Base-by-base conservation (phyloP, 2,888 invertebrate genomes). In the Gari tellinella region DNA sequence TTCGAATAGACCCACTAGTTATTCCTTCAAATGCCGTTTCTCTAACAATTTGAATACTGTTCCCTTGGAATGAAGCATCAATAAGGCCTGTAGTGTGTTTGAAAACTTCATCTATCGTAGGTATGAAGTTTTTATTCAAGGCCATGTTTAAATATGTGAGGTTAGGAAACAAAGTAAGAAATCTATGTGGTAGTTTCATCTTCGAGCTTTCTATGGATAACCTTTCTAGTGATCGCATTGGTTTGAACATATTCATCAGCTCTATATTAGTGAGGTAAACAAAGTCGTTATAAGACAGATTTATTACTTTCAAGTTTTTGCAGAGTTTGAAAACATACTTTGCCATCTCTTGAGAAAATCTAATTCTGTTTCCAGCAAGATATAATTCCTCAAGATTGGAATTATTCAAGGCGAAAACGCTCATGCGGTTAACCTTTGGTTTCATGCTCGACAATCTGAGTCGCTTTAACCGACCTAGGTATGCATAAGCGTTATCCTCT, bases 271-370 rank as follows among this genome's bases (percentile, higher is more conserved):
- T 26, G 4, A 62, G 1, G 12, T 15, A 21, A 0, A 38, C 49
- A 4, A 62, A 57, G 37, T 49, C 31, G 37, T 68, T 62, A 14
- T 62, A 41, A 21, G 62, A 62, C 19, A 62, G 5, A 17, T 60
- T 48, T n/a, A 70, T 25, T 23, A 26, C 17, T 1, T 14, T 26
- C 3, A 70, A 8, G 15, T 53, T 64, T 17, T 48, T 23, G 25
- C 57, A 37, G 31, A 19, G 25, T 15, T 26, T n/a, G 46, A 70
- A 70, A 2, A 64, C 23, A 10, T 15, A 14, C 21, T n/a, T 38
- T 7, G 38, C 26, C 2, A 31, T 17, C 8, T 37, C 26, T 21
- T 55, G 17, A 0, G 17, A n/a, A 40, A 64, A 70, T 14, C 52
- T 52, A 12, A 70, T 38, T 17, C 7, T 17, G 41, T 70, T 64